Percentiles rank a stretch among this genome's conserved stretches.
phyloP scores from a whole-genome alignment of 2,888 invertebrate genomes.

The Epistrophella euchroma region DNA sequence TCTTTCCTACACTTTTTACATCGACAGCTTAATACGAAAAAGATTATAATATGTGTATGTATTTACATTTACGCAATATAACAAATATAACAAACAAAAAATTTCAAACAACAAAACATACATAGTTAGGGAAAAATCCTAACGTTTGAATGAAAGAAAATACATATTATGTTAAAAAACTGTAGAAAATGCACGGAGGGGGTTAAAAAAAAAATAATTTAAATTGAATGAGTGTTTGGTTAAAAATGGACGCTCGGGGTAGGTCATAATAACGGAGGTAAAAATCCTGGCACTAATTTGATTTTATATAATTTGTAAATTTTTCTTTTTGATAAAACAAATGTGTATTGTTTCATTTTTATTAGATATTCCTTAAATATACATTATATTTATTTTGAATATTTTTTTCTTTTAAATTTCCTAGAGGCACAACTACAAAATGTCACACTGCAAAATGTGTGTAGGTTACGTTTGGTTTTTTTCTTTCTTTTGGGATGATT shows the following conservation, averaged over 20 bases:
- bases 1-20: conserved; percentile 65
- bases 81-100: conserved; percentile 35
- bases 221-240: conserved; percentile 24
- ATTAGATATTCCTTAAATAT: conserved; percentile 39
- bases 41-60: conserved; percentile 29
- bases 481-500: conserved; percentile 36
- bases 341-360: conserved; percentile 25
- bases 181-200: conserved; percentile 24
- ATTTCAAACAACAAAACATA: conserved; percentile 11
- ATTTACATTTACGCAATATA: conserved; percentile 63
- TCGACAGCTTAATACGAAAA: conserved; percentile 62
- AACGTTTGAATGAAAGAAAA: conserved; percentile 3
- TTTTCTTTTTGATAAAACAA: conserved; percentile 48
- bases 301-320: conserved; percentile 34
- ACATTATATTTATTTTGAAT: conserved; percentile 56
- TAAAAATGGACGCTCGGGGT: conserved; percentile 17
- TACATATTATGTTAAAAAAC: conserved; percentile 6
- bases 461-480: conserved; percentile 24
- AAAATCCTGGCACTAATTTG: conserved; percentile 67
- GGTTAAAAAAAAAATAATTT: conserved; percentile 41
- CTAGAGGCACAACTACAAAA: conserved; percentile 77
- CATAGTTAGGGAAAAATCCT: conserved; percentile 25
- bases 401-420: conserved; percentile 42
- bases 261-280: conserved; percentile 34
- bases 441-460: conserved; percentile 55